Evolutionary conservation across 2,113 vertebrate genomes (phyloP).

Genomic region (Antechinus stuartii): DNA sequence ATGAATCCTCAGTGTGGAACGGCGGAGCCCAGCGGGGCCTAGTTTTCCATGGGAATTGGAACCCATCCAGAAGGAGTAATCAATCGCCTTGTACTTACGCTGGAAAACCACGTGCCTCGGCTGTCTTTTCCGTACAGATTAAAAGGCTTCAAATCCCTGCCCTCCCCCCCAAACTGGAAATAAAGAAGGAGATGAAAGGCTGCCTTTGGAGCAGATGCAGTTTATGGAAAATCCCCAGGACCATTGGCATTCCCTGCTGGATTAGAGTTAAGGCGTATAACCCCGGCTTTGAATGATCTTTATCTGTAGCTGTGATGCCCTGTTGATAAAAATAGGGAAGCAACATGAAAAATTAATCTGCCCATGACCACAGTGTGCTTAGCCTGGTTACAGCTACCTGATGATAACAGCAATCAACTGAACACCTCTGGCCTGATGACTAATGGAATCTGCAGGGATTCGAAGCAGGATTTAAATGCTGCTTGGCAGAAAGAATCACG

Average conservation of each 20-base stretch:
- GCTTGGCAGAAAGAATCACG: neutral
- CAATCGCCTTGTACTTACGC: conserved; percentile 28
- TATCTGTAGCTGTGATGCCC: conserved; percentile 35
- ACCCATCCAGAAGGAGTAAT: conserved; percentile 28
- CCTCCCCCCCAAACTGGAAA: conserved; percentile 36
- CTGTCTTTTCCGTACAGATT: conserved; percentile 38
- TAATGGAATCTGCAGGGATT: neutral
- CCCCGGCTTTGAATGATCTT: conserved; percentile 22
- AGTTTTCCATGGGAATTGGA: conserved; percentile 38
- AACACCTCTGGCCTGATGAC: conserved; percentile 8
- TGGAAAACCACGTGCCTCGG: conserved; percentile 32
- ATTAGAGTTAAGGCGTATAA: conserved; percentile 33
- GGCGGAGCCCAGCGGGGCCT: neutral
- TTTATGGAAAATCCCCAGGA: conserved; percentile 50
- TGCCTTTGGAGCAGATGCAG: conserved; percentile 39
- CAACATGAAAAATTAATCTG: conserved; percentile 49
- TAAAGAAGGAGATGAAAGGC: conserved; percentile 40
- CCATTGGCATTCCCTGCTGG: conserved; percentile 37
- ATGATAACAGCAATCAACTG: conserved; percentile 11
- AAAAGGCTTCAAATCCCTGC: conserved; percentile 41
- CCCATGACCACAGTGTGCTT: neutral
- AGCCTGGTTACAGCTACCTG: conserved; percentile 53
- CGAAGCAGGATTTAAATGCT: conserved; percentile 23
- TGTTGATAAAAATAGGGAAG: conserved; percentile 51
- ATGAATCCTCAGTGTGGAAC: neutral